Evolutionary conservation across 2,113 vertebrate species (phyloP).

Genomic region (Oryzias curvinotus): DNA sequence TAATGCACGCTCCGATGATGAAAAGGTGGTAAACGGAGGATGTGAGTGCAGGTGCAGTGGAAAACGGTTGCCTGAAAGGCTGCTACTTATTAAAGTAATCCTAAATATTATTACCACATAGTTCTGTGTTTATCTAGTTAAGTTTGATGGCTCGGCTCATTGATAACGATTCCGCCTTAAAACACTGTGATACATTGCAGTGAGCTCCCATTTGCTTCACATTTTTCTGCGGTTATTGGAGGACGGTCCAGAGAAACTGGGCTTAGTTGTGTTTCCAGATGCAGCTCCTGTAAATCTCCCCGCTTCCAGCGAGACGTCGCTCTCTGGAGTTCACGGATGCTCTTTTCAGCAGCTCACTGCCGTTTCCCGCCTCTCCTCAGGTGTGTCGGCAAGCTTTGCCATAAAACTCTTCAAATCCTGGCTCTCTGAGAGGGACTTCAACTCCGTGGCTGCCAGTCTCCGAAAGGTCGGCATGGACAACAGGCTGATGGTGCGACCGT

Average conservation of each 20-base stretch:
- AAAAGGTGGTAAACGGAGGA: too few species aligned
- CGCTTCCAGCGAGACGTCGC: conserved; percentile 33
- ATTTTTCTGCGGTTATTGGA: background rate
- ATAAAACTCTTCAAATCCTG: conserved; percentile 98
- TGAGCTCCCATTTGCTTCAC: background rate
- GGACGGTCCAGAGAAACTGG: background rate
- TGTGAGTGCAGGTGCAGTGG: background rate
- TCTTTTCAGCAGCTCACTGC: conserved; percentile 51
- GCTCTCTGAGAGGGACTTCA: conserved; percentile 97
- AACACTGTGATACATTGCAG: background rate
- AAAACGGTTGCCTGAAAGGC: background rate
- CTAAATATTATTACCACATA: too few species aligned
- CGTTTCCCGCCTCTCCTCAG: conserved; percentile 69
- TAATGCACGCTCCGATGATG: too few species aligned
- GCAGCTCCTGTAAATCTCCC: background rate
- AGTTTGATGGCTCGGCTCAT: background rate
- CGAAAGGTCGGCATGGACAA: conserved; percentile 98
- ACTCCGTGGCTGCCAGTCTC: conserved; percentile 89
- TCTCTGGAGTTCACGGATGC: conserved; percentile 42
- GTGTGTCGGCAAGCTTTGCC: conserved; percentile 94
- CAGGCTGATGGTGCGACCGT: conserved; percentile 87
- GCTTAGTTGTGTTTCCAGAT: background rate
- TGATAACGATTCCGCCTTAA: background rate
- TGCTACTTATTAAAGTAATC: too few species aligned
- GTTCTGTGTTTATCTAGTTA: too few species aligned